Conservation (phyloP, 2,888 invertebrate genomes). For the Hemistola chrysoprasaria region DNA sequence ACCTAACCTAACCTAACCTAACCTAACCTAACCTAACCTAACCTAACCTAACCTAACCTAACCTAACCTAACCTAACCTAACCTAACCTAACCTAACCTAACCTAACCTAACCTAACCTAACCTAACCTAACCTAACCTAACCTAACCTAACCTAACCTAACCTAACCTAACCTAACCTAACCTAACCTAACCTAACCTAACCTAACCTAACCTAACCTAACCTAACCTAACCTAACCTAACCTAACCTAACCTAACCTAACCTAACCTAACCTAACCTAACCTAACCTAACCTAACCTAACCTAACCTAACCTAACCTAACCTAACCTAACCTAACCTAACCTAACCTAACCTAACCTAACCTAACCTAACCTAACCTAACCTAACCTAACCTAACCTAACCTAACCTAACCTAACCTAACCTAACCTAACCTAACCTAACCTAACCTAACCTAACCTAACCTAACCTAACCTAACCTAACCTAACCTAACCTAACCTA, state of each 20-base stretch:
- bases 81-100: constrained; percentile 2
- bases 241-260: constrained; percentile 2
- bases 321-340: constrained; percentile 2
- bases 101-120: constrained; percentile 2
- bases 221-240: constrained; percentile 2
- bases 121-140: constrained; percentile 2
- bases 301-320: constrained; percentile 2
- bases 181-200: constrained; percentile 2
- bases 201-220: constrained; percentile 2
- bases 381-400: constrained; percentile 2
- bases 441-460: constrained; percentile 2
- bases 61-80: constrained; percentile 2
- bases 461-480: constrained; percentile 2
- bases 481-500: constrained; percentile 2
- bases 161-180: constrained; percentile 2
- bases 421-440: constrained; percentile 2
- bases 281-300: constrained; percentile 2
- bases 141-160: constrained; percentile 2
- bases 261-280: constrained; percentile 2
- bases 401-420: constrained; percentile 2
- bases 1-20: constrained; percentile 2
- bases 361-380: constrained; percentile 2
- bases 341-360: constrained; percentile 2
- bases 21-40: constrained; percentile 2
- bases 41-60: constrained; percentile 2